These are phyloP conservation scores for Cremastinae sp. DNA, from an alignment of 2,888 invertebrate species.

Conservation along the genomic window DNA sequence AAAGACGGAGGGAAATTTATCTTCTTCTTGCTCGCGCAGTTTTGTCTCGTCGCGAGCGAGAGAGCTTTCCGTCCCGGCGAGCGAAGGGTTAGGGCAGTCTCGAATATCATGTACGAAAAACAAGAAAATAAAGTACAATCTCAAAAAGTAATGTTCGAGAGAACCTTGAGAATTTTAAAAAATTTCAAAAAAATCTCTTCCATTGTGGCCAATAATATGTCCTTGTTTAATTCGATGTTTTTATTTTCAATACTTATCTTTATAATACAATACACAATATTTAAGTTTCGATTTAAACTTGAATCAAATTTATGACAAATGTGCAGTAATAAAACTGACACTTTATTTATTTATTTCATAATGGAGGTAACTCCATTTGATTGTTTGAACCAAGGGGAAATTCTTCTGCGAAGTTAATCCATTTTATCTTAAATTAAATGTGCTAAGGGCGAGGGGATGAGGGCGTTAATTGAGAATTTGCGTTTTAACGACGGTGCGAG, in stretches of 20 bases:
- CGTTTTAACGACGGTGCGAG: slow-evolving; percentile 72
- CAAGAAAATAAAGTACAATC: neutral
- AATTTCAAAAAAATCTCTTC: neutral
- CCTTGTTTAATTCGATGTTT: neutral
- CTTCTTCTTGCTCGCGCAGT: slow-evolving; percentile 55
- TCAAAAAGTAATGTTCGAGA: neutral
- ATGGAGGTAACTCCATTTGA: no score
- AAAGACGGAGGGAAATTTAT: slow-evolving; percentile 67
- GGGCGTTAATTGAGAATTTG: slow-evolving; percentile 76
- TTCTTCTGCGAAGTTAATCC: no score
- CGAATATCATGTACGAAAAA: neutral
- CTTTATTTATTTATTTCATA: no score
- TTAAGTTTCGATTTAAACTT: no score
- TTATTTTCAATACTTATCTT: neutral
- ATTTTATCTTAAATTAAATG: slow-evolving; percentile 42
- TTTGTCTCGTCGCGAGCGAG: slow-evolving; percentile 32
- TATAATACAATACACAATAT: no score
- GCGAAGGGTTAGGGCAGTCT: neutral
- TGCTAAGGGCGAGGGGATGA: slow-evolving; percentile 29
- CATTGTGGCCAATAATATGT: neutral
- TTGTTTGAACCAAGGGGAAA: no score
- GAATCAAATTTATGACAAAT: no score
- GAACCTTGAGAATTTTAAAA: neutral
- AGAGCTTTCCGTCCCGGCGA: slow-evolving; percentile 24
- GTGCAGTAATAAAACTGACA: no score